A percentile compares a stretch with the other conserved stretches of the same genome.
phyloP scores from a whole-genome alignment of 2,888 invertebrate genomes.

The Crossocerus cetratus region DNA sequence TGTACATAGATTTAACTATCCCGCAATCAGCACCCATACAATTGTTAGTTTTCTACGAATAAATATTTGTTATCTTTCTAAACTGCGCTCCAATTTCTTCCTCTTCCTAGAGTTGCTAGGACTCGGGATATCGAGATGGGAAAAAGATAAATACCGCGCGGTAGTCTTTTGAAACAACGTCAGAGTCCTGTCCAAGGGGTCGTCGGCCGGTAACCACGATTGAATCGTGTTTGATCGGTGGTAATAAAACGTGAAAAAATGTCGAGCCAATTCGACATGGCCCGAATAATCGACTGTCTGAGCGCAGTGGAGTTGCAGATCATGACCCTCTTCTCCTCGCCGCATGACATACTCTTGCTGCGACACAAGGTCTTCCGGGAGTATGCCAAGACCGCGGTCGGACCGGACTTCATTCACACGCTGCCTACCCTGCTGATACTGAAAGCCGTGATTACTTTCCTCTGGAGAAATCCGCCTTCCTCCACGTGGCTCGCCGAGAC shows the following conservation, averaged over 20 bases:
- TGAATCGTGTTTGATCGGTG: neutral
- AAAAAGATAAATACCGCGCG: neutral
- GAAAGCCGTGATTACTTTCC: constrained; percentile 55
- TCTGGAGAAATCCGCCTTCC: constrained; percentile 66
- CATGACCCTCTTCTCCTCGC: constrained; percentile 62
- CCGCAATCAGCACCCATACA: neutral
- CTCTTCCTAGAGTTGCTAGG: neutral
- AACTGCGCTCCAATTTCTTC: neutral
- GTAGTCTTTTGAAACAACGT: neutral
- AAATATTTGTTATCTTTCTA: constrained; percentile 10
- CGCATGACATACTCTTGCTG: constrained; percentile 65
- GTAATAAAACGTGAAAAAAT: constrained; percentile 4
- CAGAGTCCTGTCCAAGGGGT: neutral
- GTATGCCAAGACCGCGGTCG: constrained; percentile 69
- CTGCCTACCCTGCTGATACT: constrained; percentile 69
- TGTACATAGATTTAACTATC: constrained; percentile 63
- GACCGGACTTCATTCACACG: constrained; percentile 71
- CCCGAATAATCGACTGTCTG: constrained; percentile 67
- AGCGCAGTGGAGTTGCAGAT: constrained; percentile 64
- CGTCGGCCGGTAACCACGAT: neutral
- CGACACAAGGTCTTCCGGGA: constrained; percentile 69
- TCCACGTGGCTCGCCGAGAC: constrained; percentile 27
- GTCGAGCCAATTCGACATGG: constrained; percentile 27
- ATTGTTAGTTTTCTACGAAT: constrained; percentile 27
- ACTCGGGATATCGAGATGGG: neutral